Evolutionary conservation across 2,113 vertebrate species (phyloP).

Genomic region (Acrocephalus kingi): DNA sequence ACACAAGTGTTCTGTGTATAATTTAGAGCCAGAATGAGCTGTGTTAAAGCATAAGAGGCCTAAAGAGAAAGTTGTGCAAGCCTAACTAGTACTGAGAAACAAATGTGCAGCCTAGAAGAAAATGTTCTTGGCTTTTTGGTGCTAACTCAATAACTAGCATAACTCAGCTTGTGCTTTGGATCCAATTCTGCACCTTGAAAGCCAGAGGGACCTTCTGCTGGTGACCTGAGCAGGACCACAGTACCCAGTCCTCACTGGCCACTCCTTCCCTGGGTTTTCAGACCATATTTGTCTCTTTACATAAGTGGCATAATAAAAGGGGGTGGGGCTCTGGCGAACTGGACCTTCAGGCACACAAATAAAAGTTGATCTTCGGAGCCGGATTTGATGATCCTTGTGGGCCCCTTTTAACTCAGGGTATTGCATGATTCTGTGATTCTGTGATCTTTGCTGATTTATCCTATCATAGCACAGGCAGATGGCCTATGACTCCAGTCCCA

Average conservation of each 20-base stretch:
- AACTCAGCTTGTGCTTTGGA: not conserved
- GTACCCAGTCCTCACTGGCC: not conserved
- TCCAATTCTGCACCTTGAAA: not conserved
- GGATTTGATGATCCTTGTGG: not conserved
- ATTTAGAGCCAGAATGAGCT: not conserved
- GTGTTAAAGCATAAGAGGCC: not conserved
- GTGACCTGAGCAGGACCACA: not conserved
- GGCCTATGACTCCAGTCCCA: not conserved
- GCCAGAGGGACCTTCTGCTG: not conserved
- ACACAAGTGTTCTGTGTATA: not conserved
- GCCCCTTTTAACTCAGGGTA: not conserved
- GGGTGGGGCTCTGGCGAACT: not conserved
- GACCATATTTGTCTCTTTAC: not conserved
- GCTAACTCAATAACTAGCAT: rapidly evolving
- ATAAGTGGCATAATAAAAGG: not conserved
- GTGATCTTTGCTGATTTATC: not conserved
- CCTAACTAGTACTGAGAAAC: not conserved
- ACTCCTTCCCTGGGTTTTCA: not conserved
- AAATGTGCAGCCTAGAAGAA: not conserved
- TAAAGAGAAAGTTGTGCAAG: not conserved
- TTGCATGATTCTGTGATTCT: not conserved
- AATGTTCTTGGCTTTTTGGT: not conserved
- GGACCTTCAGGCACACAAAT: not conserved
- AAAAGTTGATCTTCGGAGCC: not conserved
- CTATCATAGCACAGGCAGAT: not conserved